Base-by-base conservation (phyloP, 2,797 vertebrate genomes). In the Falco rusticolus region DNA sequence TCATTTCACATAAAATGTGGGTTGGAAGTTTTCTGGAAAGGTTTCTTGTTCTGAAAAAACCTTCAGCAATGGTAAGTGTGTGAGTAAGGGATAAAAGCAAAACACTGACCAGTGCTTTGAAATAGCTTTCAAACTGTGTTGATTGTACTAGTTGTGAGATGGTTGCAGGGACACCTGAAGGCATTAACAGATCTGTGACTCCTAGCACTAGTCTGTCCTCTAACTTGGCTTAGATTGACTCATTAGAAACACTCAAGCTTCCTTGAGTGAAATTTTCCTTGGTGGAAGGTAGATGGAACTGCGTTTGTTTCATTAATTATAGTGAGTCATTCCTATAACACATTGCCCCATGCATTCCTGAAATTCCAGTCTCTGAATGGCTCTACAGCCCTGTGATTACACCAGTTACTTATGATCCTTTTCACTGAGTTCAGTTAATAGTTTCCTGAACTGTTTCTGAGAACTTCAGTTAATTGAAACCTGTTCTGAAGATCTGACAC, bases 331-430 rank as follows among this genome's bases (percentile, higher is more conserved):
- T 80, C 60, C 68, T 76, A n/a, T 22, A 11, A 80, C 94, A 57
- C 48, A 3, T 28, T 71, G 92, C 66, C 81, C 81, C 2, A 0
- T 68, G 93, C 93, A 95, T 96, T 97, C 96, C 85, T 97, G 82
- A 85, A 28, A 96, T 97, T 96, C 96, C 94, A 89, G 60, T 11
- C 76, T 70, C 63, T 15, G 28, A 20, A 17, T 25, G 51, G 84
- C 78, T 79, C 47, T 50, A 10, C 78, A 59, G 84, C 78, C 48
- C 59, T 81, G 72, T 6, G 89, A 81, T n/a, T 84, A n/a, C 93
- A 64, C 63, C 25, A 4, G 59, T 81, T 16, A 1, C 22, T 54
- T 28, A 9, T 2, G 66, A 61, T 72, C 68, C 84, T 84, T 83
- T 54, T 78, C 2, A 1, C 77, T 18, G 56, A 26, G 37, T 51